phyloP scores from a whole-genome alignment of 2,888 invertebrate genomes.

The Drosophila yooni region DNA sequence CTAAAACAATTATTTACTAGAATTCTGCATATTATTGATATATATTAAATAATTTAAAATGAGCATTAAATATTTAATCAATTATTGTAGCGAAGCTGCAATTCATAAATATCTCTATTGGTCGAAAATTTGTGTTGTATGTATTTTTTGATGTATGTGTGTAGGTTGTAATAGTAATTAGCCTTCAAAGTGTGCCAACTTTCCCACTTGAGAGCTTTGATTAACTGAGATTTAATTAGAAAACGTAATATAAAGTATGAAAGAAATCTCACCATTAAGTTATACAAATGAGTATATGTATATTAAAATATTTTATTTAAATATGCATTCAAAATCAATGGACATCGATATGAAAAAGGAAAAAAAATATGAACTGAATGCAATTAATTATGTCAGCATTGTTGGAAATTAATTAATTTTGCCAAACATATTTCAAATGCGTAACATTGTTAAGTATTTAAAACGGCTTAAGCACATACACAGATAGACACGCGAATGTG shows the following conservation, averaged over 20 bases:
- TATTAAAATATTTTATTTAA: constrained; percentile 42
- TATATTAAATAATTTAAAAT: background rate
- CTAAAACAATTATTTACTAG: background rate
- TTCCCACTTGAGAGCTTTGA: background rate
- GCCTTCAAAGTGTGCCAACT: background rate
- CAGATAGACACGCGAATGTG: constrained; percentile 2
- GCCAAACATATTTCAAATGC: constrained; percentile 52
- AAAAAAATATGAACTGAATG: constrained; percentile 15
- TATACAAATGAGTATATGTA: constrained; percentile 5
- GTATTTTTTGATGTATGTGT: background rate
- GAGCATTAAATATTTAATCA: background rate
- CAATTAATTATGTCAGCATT: constrained; percentile 62
- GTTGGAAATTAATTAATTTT: constrained; percentile 68
- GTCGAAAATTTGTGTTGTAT: background rate
- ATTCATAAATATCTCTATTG: background rate
- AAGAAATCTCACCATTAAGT: constrained; percentile 40
- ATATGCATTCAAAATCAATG: constrained; percentile 28
- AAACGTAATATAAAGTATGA: constrained; percentile 25
- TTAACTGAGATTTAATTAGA: constrained; percentile 39
- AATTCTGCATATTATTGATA: background rate
- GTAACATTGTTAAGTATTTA: constrained; percentile 27
- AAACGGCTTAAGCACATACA: constrained; percentile 9
- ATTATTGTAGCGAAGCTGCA: background rate
- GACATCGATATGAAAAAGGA: background rate
- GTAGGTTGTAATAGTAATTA: background rate